phyloP scores from a whole-genome alignment of 1,140 invertebrate genomes.

The Drosophila quadrilineata region DNA sequence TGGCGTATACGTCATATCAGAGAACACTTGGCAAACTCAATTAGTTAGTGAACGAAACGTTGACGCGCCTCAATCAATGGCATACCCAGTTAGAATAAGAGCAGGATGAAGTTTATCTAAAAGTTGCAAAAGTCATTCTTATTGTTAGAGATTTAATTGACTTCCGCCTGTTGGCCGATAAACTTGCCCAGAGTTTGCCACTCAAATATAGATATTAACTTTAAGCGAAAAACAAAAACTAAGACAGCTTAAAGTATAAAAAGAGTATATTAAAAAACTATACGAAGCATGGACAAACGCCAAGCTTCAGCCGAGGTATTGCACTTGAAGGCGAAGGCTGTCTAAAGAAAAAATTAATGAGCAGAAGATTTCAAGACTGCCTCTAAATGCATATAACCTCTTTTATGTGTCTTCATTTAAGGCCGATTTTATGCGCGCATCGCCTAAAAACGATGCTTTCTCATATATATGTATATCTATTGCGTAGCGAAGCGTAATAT shows the following conservation, averaged over 20 bases:
- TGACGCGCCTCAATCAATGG: conserved; percentile 29
- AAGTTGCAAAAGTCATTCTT: conserved; percentile 14
- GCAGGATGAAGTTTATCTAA: conserved; percentile 12
- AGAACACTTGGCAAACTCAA: conserved; percentile 37
- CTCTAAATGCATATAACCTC: conserved; percentile 13
- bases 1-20: conserved; percentile 22
- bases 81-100: background rate
- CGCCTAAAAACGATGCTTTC: background rate
- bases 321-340: background rate
- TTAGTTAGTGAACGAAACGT: conserved; percentile 11
- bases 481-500: conserved; percentile 24
- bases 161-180: conserved; percentile 3
- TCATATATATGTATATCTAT: background rate
- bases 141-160: conserved; percentile 29
- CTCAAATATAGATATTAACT: background rate
- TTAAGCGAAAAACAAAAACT: background rate
- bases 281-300: background rate
- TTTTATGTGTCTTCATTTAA: conserved; percentile 23
- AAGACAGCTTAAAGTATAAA: background rate
- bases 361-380: background rate
- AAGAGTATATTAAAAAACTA: background rate
- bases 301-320: background rate
- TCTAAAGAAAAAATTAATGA: background rate
- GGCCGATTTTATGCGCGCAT: conserved; percentile 47
- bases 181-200: background rate